Evolutionary conservation across 92 coral and sea anemone species (phyloP), one percentile per base, ranked within the genome.

Genomic region (Phenganax marumi): DNA sequence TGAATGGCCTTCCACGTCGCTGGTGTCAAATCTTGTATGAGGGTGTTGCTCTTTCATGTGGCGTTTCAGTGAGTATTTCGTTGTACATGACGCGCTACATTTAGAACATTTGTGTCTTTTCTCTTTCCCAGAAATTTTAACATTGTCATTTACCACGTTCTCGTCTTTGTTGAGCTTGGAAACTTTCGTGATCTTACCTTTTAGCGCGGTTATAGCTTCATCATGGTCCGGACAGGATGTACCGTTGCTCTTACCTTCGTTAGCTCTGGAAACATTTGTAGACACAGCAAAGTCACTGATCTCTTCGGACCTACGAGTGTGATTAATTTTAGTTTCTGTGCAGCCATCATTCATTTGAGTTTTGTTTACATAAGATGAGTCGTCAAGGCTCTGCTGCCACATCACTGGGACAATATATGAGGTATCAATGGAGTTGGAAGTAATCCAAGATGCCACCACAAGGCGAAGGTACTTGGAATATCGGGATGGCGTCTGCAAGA

Each of bases 401-500:
- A 64, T 21, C 70, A 64, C 16, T 21, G 70, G 39, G 70, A 64
- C 70, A 64, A 64, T 17, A 64, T 64, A 64, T 21, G 70, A 8
- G 70, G 6, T 64, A 46, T 64, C 39, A 21, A 64, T 19, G 13
- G 65, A 58, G 21, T 58, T 58, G 65, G 65, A 58, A 58, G 65
- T 12, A 58, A 58, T 58, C 65, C 65, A 58, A 7, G 84, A 22
- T 50, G 43, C 43, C 8, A 81, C 57, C 47, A 81, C 79, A 51
- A 73, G 85, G n/a, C 78, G 76, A 26, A 81, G 76, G 70, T 81
- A 65, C 47, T 47, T 23, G 49, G 84, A 58, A 48, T 57, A 80
- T 65, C 75, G 17, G 1, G 84, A 48, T 64, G 84, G 84, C 23
- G 68, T 12, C 43, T 60, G 68, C 46, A 80, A 57, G 16, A 64